Conservation (phyloP, 2,797 vertebrate genomes). For the Enoplosus armatus region DNA sequence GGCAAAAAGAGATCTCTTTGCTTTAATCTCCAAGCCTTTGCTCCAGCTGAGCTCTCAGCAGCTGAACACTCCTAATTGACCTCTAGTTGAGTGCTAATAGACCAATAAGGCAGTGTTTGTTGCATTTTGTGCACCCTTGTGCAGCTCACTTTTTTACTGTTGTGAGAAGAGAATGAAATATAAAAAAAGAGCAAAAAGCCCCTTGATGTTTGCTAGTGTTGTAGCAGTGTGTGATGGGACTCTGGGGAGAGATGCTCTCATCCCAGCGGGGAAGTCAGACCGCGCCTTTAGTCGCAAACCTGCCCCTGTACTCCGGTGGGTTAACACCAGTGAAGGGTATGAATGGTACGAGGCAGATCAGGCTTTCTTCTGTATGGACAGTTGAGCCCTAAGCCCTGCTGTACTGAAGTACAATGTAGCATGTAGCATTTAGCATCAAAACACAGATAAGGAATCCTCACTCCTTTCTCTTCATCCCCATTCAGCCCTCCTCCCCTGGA, state of each 20-base stretch:
- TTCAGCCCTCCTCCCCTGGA: conserved; percentile 9
- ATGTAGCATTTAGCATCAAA: conserved; percentile 52
- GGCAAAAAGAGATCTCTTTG: conserved; percentile 45
- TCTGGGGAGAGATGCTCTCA: conserved; percentile 71
- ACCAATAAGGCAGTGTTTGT: conserved; percentile 61
- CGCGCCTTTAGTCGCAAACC: conserved; percentile 59
- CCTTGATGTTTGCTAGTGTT: conserved; percentile 77
- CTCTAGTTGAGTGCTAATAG: conserved; percentile 70
- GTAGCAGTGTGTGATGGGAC: conserved; percentile 70
- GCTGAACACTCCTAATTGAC: conserved; percentile 72
- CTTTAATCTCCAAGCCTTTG: conserved; percentile 68
- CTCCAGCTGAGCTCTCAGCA: conserved; percentile 65
- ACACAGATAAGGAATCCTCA: conserved; percentile 30
- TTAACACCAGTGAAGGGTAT: conserved; percentile 61
- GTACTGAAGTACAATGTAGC: conserved; percentile 19
- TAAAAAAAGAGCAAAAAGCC: conserved; percentile 58
- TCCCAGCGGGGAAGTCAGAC: conserved; percentile 70
- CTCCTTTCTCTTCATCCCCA: conserved; percentile 18
- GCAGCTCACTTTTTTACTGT: conserved; percentile 36
- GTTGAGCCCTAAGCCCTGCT: conserved; percentile 16
- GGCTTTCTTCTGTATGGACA: conserved; percentile 44
- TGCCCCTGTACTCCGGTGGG: conserved; percentile 53
- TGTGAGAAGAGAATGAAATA: conserved; percentile 45
- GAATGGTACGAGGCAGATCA: conserved; percentile 61
- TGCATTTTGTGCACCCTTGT: conserved; percentile 46